These are phyloP conservation scores for Stegophylla sp. DNA, from an alignment of 2,888 invertebrate species.

Conservation along the genomic window DNA sequence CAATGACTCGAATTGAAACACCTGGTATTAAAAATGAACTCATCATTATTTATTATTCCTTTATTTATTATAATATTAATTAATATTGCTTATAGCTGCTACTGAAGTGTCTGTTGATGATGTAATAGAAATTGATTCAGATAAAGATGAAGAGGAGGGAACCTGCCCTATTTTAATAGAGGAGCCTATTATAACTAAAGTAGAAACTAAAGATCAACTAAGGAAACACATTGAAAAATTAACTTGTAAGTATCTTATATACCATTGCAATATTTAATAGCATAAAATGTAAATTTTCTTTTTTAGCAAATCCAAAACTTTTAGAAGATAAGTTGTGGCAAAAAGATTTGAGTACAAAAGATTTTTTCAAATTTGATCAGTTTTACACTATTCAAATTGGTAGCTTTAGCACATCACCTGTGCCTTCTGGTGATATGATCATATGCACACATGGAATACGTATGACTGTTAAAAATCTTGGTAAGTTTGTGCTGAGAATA, in stretches of 20 bases:
- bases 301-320: conserved; percentile 42
- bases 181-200: conserved; percentile 10
- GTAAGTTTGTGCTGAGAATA: conserved; percentile 12
- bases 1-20: conserved; percentile 22
- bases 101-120: background rate
- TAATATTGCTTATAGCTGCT: background rate
- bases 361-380: conserved; percentile 31
- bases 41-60: background rate
- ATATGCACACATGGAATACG: conserved; percentile 42
- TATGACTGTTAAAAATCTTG: background rate
- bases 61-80: background rate
- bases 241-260: conserved; percentile 3
- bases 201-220: background rate
- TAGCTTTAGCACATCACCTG: background rate
- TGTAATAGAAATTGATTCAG: background rate
- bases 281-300: background rate
- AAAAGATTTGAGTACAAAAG: conserved; percentile 10
- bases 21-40: background rate
- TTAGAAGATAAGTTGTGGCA: conserved; percentile 35
- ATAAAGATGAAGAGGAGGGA: background rate
- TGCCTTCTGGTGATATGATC: conserved; percentile 1
- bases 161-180: background rate
- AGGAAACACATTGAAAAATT: conserved; percentile 10
- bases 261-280: background rate
- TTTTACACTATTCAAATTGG: conserved; percentile 18